These are phyloP conservation scores for Corythornis cristatus DNA, from an alignment of 2,113 vertebrate genomes.

Conservation along the genomic window DNA sequence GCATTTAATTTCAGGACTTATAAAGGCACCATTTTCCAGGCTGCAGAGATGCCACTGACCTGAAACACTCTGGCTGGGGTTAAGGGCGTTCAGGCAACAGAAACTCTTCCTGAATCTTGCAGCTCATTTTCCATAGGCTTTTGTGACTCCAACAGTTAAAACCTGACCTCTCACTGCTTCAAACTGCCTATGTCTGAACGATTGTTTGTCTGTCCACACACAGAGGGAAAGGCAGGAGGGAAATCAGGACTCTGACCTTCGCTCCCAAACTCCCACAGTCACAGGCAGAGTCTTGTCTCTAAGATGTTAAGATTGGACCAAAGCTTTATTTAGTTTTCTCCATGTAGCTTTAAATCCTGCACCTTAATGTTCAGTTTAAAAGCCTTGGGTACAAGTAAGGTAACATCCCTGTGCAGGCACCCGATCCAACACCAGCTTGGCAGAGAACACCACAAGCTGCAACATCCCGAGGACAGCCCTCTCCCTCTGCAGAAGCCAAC, in stretches of 20 bases:
- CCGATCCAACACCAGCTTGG: not conserved
- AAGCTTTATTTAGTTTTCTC: not conserved
- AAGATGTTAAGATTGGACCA: not conserved
- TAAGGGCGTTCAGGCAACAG: not conserved
- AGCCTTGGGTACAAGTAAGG: not conserved
- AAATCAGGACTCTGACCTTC: not conserved
- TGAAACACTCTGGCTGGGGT: not conserved
- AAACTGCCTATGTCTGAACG: not conserved
- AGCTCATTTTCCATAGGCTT: not conserved
- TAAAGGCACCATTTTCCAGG: not conserved
- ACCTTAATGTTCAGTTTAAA: not conserved
- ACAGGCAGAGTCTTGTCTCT: not conserved
- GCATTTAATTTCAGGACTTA: rapidly evolving
- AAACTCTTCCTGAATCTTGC: not conserved
- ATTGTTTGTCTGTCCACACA: rapidly evolving
- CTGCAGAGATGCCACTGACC: not conserved
- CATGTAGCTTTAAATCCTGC: not conserved
- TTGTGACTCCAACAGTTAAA: not conserved
- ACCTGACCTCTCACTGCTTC: not conserved
- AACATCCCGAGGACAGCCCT: not conserved
- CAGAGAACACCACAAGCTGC: not conserved
- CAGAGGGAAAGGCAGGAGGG: not conserved
- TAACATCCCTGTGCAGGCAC: not conserved
- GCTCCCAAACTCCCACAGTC: not conserved
- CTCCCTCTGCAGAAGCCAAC: not conserved